A percentile compares a stretch with the other conserved stretches of the same genome.
Conservation (phyloP, 2,888 invertebrate genomes). For the Stenodera caucasica region DNA sequence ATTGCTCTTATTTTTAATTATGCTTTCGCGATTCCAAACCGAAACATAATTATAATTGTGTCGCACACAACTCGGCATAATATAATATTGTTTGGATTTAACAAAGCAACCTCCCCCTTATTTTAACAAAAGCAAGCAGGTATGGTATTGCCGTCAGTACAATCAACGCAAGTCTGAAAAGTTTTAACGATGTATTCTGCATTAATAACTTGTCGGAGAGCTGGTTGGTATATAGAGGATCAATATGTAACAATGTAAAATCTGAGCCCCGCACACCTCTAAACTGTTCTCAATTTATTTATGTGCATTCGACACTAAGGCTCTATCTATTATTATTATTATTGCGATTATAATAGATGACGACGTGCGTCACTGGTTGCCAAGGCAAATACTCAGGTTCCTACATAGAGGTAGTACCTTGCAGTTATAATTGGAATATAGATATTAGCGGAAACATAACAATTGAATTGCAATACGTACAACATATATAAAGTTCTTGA, state of each 20-base stretch:
- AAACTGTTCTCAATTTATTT: not conserved
- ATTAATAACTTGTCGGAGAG: constrained; percentile 56
- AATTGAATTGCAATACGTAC: not conserved
- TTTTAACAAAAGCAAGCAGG: constrained; percentile 53
- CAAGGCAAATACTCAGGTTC: not conserved
- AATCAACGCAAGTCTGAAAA: constrained; percentile 56
- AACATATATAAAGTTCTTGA: not conserved
- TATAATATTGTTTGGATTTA: constrained; percentile 49
- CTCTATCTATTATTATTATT: not conserved
- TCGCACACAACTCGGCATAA: constrained; percentile 52
- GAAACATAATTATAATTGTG: constrained; percentile 56
- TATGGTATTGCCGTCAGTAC: constrained; percentile 52
- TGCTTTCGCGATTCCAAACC: constrained; percentile 51
- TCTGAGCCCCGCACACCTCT: not conserved
- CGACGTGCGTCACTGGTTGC: not conserved
- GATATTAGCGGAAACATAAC: not conserved
- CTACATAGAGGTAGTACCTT: too few species aligned
- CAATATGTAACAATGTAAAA: constrained; percentile 49
- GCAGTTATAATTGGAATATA: constrained; percentile 19
- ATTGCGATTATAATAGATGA: not conserved
- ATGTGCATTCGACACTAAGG: not conserved
- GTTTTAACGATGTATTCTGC: constrained; percentile 57
- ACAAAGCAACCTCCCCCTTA: constrained; percentile 43
- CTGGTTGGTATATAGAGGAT: constrained; percentile 40
- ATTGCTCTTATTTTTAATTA: constrained; percentile 53